These are phyloP conservation scores for Calvadosia cruxmelitensis DNA, from an alignment of 30 jellyfish, hydroid and myxozoan species.

Conservation along the genomic window DNA sequence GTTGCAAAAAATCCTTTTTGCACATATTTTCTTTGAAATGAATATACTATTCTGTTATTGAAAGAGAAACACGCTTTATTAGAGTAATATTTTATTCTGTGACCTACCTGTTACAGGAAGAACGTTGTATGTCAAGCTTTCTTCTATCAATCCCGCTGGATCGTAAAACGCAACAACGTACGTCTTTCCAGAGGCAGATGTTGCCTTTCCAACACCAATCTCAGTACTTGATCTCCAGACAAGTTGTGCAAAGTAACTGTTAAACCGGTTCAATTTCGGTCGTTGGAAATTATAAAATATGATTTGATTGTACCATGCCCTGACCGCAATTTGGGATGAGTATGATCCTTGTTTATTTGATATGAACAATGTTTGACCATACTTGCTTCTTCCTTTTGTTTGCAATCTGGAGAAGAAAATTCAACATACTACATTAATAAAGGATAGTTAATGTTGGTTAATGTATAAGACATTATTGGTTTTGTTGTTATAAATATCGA, in stretches of 20 bases:
- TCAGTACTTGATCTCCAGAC: conserved; percentile 92
- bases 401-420: conserved; percentile 20
- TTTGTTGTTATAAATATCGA: no score
- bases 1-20: no score
- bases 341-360: conserved; percentile 47
- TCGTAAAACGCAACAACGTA: conserved; percentile 83
- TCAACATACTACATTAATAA: not conserved
- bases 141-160: conserved; percentile 82
- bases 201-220: conserved; percentile 86
- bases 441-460: not conserved
- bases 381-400: conserved; percentile 60
- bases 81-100: no score
- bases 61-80: no score
- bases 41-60: no score
- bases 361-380: conserved; percentile 68
- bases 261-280: conserved; percentile 52
- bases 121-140: conserved; percentile 57
- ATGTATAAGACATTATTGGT: no score
- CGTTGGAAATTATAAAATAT: conserved; percentile 64
- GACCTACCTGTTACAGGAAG: conserved; percentile 83
- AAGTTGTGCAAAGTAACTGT: conserved; percentile 83
- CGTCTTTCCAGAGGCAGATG: conserved; percentile 66
- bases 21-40: no score
- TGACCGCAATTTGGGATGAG: conserved; percentile 74
- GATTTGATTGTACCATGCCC: conserved; percentile 93